Evolutionary conservation across 2,888 invertebrate genomes (phyloP).

Genomic region (Cataglyphis livida): DNA sequence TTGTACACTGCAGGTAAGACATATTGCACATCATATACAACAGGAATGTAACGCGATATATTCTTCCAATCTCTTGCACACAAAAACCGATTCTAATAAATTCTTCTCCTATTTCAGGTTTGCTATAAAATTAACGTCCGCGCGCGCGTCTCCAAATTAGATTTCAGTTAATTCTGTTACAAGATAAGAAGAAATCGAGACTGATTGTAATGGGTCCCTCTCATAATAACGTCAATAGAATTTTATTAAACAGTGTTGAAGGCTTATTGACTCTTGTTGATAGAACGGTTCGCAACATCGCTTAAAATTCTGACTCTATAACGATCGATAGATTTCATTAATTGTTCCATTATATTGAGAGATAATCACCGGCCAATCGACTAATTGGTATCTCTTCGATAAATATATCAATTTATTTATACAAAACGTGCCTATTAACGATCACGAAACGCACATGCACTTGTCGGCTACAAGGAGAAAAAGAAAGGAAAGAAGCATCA

Average conservation of each 20-base stretch:
- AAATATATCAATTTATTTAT: conserved; percentile 4
- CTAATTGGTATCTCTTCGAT: not conserved
- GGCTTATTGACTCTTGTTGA: conserved; percentile 37
- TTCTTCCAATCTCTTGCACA: conserved; percentile 8
- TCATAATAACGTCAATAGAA: conserved; percentile 20
- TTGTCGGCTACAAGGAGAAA: not conserved
- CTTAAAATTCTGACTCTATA: conserved; percentile 42
- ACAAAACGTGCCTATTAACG: conserved; percentile 16
- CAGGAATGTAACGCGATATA: conserved; percentile 46
- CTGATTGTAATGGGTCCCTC: not conserved
- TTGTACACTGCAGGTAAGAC: conserved; percentile 64
- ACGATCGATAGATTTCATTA: conserved; percentile 30
- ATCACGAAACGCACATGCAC: conserved; percentile 10
- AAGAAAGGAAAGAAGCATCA: not conserved
- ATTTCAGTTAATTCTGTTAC: not conserved
- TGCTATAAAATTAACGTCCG: conserved; percentile 23
- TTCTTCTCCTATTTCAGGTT: conserved; percentile 10
- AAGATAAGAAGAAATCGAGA: conserved; percentile 29
- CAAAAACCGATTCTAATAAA: not conserved
- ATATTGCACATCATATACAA: conserved; percentile 60
- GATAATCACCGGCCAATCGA: not conserved
- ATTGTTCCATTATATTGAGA: not conserved
- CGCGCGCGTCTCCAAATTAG: not conserved
- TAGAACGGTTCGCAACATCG: conserved; percentile 26
- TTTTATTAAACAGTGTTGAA: conserved; percentile 29